Evolutionary conservation across 2,888 invertebrate genomes (phyloP).

Genomic region (Oligia fasciuncula): DNA sequence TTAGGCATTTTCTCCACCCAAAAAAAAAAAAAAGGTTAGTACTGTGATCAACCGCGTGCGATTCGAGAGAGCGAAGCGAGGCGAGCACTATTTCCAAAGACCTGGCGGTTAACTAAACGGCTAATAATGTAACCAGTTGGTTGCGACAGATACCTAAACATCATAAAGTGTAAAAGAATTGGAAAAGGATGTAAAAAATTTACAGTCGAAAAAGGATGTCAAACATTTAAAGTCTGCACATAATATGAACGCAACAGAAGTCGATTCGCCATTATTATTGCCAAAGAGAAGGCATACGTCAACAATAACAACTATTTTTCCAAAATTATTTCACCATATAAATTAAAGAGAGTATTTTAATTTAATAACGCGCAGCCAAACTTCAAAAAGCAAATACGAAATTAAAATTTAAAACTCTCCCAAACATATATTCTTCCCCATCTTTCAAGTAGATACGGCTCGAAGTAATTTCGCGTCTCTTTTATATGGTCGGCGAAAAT

Average conservation of each 20-base stretch:
- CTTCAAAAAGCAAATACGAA: constrained; percentile 36
- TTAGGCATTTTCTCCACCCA: no score
- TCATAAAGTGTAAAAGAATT: no score
- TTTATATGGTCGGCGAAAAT: constrained; percentile 75
- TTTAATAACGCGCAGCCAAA: constrained; percentile 24
- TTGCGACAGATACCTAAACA: no score
- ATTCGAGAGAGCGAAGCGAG: no score
- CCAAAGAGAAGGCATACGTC: neutral
- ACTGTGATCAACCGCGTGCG: no score
- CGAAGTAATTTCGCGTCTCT: constrained; percentile 74
- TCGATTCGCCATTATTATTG: neutral
- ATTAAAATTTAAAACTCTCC: constrained; percentile 42
- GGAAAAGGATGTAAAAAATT: neutral
- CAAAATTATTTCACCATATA: constrained; percentile 12
- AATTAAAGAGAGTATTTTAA: no score
- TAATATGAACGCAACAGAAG: neutral
- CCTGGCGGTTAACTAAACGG: no score
- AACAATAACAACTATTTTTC: neutral
- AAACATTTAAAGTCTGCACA: neutral
- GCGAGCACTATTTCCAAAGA: no score
- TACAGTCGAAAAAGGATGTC: neutral
- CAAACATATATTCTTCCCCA: constrained; percentile 50
- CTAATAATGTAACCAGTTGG: no score
- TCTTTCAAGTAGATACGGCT: constrained; percentile 63
- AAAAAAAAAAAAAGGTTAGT: no score